Percentiles rank a stretch among this genome's conserved stretches.
These are phyloP conservation scores for Cheilosia grossa DNA, from an alignment of 2,888 invertebrate genomes.

Conservation along the genomic window DNA sequence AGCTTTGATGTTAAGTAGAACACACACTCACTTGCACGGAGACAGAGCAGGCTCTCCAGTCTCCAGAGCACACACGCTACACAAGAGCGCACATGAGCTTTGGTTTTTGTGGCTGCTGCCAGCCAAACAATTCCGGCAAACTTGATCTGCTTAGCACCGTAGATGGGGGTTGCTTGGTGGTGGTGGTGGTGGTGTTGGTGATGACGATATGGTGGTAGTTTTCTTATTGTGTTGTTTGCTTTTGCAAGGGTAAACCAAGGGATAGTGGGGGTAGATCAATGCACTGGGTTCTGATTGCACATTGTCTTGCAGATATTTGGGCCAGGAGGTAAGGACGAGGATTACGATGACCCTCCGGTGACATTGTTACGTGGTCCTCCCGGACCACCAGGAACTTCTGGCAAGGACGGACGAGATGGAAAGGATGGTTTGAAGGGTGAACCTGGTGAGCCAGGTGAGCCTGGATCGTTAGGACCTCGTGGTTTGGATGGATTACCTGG, in stretches of 20 bases:
- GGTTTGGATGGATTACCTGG: slow-evolving; percentile 91
- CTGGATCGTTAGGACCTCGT: slow-evolving; percentile 89
- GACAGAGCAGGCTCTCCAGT: slow-evolving; percentile 37
- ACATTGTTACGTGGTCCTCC: slow-evolving; percentile 87
- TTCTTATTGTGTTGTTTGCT: slow-evolving; percentile 71
- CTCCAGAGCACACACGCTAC: slow-evolving; percentile 41
- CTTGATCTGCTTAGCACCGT: slow-evolving; percentile 69
- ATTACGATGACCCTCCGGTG: slow-evolving; percentile 83
- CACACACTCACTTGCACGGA: slow-evolving; percentile 57
- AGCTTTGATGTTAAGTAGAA: slow-evolving; percentile 74
- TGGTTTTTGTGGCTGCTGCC: slow-evolving; percentile 66
- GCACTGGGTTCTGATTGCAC: slow-evolving; percentile 66
- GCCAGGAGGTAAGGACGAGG: slow-evolving; percentile 83
- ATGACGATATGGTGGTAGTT: slow-evolving; percentile 57
- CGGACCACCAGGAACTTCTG: slow-evolving; percentile 85
- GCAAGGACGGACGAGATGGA: slow-evolving; percentile 82
- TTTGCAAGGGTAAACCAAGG: slow-evolving; percentile 62
- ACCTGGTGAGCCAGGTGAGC: slow-evolving; percentile 90
- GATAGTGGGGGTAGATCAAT: slow-evolving; percentile 43
- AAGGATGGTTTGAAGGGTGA: slow-evolving; percentile 84
- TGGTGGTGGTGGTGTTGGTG: slow-evolving; percentile 52
- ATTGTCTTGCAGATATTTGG: slow-evolving; percentile 81
- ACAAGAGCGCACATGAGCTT: slow-evolving; percentile 59
- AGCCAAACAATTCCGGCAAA: slow-evolving; percentile 69
- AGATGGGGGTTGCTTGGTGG: slow-evolving; percentile 65